Evolutionary conservation across 2,888 invertebrate species (phyloP).

Genomic region (Calameuta filiformis): DNA sequence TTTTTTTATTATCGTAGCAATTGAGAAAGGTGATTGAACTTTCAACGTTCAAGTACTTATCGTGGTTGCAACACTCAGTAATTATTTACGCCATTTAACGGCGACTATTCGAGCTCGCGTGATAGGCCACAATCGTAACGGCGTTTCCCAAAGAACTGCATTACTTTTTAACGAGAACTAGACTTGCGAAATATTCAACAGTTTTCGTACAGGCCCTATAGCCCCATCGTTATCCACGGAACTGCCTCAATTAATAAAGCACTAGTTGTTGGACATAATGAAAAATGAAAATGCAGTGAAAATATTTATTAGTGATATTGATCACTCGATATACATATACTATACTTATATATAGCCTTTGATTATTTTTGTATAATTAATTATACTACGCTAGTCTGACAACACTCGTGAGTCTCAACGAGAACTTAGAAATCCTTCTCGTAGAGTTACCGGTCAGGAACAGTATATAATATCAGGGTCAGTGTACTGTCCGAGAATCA

Average conservation of each 20-base stretch:
- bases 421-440: not conserved
- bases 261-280: no score
- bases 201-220: not conserved
- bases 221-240: not conserved
- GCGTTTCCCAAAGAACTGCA: not conserved
- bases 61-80: constrained; percentile 15
- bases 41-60: constrained; percentile 8
- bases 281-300: not conserved
- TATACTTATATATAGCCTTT: not conserved
- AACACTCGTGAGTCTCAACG: not conserved
- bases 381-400: not conserved
- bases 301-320: not conserved
- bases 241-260: not conserved
- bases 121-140: constrained; percentile 31
- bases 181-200: not conserved
- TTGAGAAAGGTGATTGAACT: constrained; percentile 25
- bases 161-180: not conserved
- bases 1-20: constrained; percentile 35
- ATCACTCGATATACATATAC: not conserved
- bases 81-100: constrained; percentile 35
- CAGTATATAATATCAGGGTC: not conserved
- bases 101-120: constrained; percentile 32
- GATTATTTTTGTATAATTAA: not conserved
- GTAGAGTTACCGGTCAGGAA: not conserved
- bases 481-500: constrained; percentile 10